These are phyloP conservation scores for Anagyrus pseudococci DNA, from an alignment of 2,888 invertebrate species.

Conservation along the genomic window DNA sequence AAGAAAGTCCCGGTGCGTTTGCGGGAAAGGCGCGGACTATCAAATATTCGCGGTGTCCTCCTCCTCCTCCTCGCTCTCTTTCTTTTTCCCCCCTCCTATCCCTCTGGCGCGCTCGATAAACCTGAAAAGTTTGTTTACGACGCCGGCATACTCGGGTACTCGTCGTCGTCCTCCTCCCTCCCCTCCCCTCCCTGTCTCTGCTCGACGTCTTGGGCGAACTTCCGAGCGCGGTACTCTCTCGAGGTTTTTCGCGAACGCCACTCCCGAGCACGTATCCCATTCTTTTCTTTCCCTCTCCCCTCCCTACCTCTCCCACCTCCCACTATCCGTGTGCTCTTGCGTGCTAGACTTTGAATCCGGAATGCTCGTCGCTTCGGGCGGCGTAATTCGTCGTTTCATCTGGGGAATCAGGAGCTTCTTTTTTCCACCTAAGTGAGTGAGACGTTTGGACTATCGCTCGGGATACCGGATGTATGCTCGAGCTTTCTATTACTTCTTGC, in stretches of 20 bases:
- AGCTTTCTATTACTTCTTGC: too few relatives aligned
- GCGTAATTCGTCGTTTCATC: too few relatives aligned
- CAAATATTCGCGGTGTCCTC: slow-evolving; percentile 58
- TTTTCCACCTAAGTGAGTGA: too few relatives aligned
- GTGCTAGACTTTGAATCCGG: too few relatives aligned
- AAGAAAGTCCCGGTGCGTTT: slow-evolving; percentile 24
- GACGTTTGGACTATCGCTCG: too few relatives aligned
- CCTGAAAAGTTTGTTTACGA: slow-evolving; percentile 57
- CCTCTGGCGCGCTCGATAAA: slow-evolving; percentile 54
- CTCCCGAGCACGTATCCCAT: neutral
- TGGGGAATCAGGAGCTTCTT: too few relatives aligned
- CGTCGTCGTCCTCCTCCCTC: neutral
- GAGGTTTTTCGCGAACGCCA: slow-evolving; percentile 20
- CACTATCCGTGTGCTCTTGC: slow-evolving; percentile 19
- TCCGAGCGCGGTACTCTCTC: slow-evolving; percentile 12
- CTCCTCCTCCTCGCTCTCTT: too few relatives aligned
- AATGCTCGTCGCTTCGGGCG: too few relatives aligned
- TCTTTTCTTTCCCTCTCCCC: slow-evolving; percentile 35
- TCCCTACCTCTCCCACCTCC: too few relatives aligned
- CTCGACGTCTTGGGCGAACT: slow-evolving; percentile 12
- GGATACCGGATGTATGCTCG: too few relatives aligned
- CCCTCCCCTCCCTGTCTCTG: neutral
- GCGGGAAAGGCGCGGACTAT: slow-evolving; percentile 43
- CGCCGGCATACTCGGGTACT: too few relatives aligned
- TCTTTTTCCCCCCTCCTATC: too few relatives aligned